These are phyloP conservation scores for Holcopasites calliopsidis DNA, from an alignment of 1,140 invertebrate genomes.

Conservation along the genomic window DNA sequence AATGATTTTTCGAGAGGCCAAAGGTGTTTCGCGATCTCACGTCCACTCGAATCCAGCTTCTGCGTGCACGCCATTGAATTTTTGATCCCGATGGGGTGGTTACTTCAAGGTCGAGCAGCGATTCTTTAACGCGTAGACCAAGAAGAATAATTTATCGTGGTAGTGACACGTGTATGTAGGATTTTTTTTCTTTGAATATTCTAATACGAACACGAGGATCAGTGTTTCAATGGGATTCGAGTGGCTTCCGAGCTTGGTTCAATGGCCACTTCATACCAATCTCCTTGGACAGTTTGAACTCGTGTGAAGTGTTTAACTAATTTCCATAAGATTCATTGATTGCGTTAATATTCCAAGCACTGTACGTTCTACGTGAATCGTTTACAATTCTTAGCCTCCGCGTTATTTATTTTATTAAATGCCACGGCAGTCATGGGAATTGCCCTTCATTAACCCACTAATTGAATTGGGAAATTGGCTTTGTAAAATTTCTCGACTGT, in stretches of 20 bases:
- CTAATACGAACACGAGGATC: not conserved
- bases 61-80: not conserved
- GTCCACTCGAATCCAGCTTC: not conserved
- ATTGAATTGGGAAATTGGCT: too few species aligned
- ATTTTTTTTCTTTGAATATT: not conserved
- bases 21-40: conserved; percentile 31
- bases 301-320: not conserved
- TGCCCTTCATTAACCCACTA: conserved; percentile 9
- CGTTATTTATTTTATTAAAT: too few species aligned
- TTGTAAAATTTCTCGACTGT: too few species aligned
- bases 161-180: not conserved
- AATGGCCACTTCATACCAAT: not conserved
- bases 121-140: not conserved
- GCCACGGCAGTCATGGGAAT: too few species aligned
- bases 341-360: not conserved
- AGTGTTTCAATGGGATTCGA: not conserved
- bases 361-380: too few species aligned
- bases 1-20: conserved; percentile 37
- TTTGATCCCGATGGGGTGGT: not conserved
- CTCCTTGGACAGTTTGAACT: not conserved
- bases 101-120: not conserved
- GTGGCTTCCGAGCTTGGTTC: not conserved
- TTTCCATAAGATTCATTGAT: not conserved
- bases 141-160: too few species aligned
- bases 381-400: too few species aligned